phyloP scores from a whole-genome alignment of 2,113 vertebrate species.

The Dromaius novaehollandiae region DNA sequence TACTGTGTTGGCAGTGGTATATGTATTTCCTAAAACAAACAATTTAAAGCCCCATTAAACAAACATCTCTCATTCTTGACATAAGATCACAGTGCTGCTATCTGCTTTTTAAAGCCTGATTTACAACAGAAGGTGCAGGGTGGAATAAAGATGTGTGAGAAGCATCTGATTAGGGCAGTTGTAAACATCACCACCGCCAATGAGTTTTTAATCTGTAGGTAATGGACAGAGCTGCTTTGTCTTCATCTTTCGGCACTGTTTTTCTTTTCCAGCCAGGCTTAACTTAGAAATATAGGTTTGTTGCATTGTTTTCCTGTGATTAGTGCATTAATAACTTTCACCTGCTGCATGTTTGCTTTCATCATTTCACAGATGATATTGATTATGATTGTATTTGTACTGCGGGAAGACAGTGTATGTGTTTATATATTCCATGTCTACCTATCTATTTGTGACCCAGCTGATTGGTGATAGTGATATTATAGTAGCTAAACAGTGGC shows the following conservation, averaged over 20 bases:
- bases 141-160: slow-evolving; percentile 36
- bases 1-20: slow-evolving; percentile 1
- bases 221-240: background rate
- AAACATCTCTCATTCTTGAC: slow-evolving; percentile 60
- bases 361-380: background rate
- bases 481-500: background rate
- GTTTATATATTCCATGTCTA: background rate
- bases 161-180: slow-evolving; percentile 14
- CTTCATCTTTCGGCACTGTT: background rate
- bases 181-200: background rate
- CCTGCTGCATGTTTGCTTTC: background rate
- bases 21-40: slow-evolving; percentile 42
- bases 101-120: slow-evolving; percentile 62
- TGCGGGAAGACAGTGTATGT: background rate
- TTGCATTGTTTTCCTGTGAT: background rate
- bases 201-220: background rate
- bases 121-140: slow-evolving; percentile 34
- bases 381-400: background rate
- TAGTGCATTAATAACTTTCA: background rate
- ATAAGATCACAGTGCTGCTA: slow-evolving; percentile 24
- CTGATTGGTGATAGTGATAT: background rate
- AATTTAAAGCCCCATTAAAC: slow-evolving; percentile 66
- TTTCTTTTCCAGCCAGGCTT: background rate
- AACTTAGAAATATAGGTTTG: background rate
- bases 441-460: background rate